Evolutionary conservation across 2,113 vertebrate species (phyloP).

Genomic region (Chiloscyllium plagiosum): DNA sequence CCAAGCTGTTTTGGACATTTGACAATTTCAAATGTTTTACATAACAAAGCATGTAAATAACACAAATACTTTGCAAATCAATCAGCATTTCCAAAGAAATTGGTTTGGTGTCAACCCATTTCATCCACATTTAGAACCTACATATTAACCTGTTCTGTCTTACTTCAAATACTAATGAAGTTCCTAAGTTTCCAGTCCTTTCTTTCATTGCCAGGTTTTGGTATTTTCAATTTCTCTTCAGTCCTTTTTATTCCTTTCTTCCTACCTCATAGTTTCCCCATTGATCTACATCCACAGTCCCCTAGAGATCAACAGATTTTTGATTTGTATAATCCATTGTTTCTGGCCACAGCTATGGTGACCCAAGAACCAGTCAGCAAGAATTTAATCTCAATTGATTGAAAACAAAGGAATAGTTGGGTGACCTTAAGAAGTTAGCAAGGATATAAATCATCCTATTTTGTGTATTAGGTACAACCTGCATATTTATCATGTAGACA

Average conservation of each 20-base stretch:
- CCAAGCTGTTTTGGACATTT: too few relatives aligned
- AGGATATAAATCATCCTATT: not conserved
- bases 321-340: not conserved
- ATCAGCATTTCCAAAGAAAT: not conserved
- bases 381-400: not conserved
- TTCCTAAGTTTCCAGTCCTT: not conserved
- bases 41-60: not conserved
- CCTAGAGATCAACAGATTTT: not conserved
- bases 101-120: not conserved
- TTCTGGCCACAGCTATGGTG: not conserved
- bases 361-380: not conserved
- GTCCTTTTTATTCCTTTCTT: not conserved
- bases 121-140: not conserved
- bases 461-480: not conserved
- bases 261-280: not conserved
- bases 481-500: not conserved
- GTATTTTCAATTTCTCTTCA: not conserved
- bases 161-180: not conserved
- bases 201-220: not conserved
- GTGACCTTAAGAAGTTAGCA: not conserved
- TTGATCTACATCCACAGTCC: not conserved
- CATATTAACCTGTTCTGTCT: not conserved
- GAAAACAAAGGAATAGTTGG: not conserved
- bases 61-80: too few relatives aligned
- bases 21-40: not conserved